Evolutionary conservation across 2,888 invertebrate species (phyloP), one percentile per base, ranked within the genome.

Genomic region (Drosophila mimica): DNA sequence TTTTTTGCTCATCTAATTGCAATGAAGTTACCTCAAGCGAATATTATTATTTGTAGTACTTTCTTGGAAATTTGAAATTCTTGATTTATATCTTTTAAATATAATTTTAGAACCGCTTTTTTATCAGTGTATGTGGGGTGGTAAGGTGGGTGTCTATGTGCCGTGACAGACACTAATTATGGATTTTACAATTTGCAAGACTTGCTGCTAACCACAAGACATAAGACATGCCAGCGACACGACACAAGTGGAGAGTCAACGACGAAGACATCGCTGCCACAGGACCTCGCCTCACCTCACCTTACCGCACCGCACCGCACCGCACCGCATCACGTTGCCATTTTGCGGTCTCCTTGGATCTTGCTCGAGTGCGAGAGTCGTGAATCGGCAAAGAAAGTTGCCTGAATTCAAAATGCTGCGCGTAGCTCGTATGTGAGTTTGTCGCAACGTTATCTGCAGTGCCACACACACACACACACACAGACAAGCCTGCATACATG

Each of bases 101-200:
- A n/a, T 40, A n/a, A 40, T 9, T 4, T 20, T 20, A 13, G 20
- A 4, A 7, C 4, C 13, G 7, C 0, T 4, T 46, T 54, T 17
- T 54, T 3, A 11, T 28, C 13, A 56, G 25, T 56, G n/a, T 56
- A 8, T 56, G 4, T 25, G 9, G 8, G 8, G 4, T 40, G 36
- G 70, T 61, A 57, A 7, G 25, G n/a, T 20, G 74, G 63, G 73
- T 64, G 74, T 73, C 66, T 69, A 76, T 81, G 77, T 65, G 59
- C 79, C 87, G 61, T 88, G 90, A 85, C 85, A 86, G 90, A 88
- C 85, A 86, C 85, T 86, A 86, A 86, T 86, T 86, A 86, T 86
- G 85, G 85, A 89, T 86, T 85, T 74, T 82, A 89, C 83, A 86
- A 86, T 86, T 86, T 89, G 85, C 81, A 85, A 86, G 88, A 89